Base-by-base conservation (phyloP, 2,888 invertebrate genomes). In the Cylindroiulus punctatus region DNA sequence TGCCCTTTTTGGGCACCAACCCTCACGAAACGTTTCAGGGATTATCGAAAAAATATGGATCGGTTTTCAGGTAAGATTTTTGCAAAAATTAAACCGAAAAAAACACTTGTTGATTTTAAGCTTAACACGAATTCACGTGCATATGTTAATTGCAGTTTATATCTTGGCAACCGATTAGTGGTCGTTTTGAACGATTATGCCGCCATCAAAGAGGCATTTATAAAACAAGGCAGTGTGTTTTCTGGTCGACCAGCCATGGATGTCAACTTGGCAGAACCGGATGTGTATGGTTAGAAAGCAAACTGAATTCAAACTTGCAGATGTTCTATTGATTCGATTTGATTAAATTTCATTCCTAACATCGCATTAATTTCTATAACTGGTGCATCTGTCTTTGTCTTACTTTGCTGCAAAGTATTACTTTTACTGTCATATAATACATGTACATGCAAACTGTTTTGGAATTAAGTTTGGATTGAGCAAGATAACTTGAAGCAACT, bases 181-280 rank as follows among this genome's bases (percentile, higher is more conserved):
- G 19, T 84, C 0, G 84, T 84, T n/a, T 84, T 84, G 17, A 84
- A 52, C 19, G 30, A 52, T 47, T 84, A 84, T 52, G 47, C 52
- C 30, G 0, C 30, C 14, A 84, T 84, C 30, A 47, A 52, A 17
- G 84, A 52, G 30, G 84, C 84, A 0, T 84, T 84, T 52, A 30
- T 84, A 12, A 84, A 84, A n/a, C 32, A 84, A 10, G 84, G 36
- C 1, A 36, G 52, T 47, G 47, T 19, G 0, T 84, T 84, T 52
- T 0, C 30, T 52, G 84, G 84, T 0, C 26, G 84, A 52, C 84
- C 84, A 14, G 0, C 2, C 36, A 10, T 10, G 76, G 26, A 76
- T 76, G 17, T 76, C 12, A 2, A 76, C 8, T 0, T 76, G 8
- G 32, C 17, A 4, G 76, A 32, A 76, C 2, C 76, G 17, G 76